phyloP scores from a whole-genome alignment of 2,113 vertebrate species.

The Phrynocephalus versicolor region DNA sequence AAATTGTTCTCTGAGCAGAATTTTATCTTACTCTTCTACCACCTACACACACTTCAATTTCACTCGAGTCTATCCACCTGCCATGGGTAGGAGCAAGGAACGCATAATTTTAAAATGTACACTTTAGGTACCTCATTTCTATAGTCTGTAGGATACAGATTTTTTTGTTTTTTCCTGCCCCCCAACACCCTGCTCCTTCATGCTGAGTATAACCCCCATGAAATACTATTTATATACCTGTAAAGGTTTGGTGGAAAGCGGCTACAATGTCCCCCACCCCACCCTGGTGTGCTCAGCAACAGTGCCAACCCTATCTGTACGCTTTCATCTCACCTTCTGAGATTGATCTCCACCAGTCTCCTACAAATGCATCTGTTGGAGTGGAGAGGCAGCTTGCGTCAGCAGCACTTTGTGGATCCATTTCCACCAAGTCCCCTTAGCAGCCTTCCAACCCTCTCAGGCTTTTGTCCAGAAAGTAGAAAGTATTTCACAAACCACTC shows the following conservation, averaged over 20 bases:
- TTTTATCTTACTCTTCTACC: too few relatives aligned
- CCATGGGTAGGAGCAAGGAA: background rate
- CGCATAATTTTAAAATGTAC: background rate
- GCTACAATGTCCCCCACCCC: background rate
- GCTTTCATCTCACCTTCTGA: background rate
- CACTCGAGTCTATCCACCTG: background rate
- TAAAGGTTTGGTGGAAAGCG: background rate
- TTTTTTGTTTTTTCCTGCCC: background rate
- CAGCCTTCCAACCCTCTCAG: conserved; percentile 26
- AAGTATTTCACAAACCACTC: conserved; percentile 26
- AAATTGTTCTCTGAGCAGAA: too few relatives aligned
- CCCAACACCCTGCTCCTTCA: background rate
- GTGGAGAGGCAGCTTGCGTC: background rate
- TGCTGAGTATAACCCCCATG: background rate
- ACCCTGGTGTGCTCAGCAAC: too few relatives aligned
- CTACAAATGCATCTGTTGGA: background rate
- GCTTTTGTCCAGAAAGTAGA: conserved; percentile 30
- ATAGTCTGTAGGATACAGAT: background rate
- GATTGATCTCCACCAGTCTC: background rate
- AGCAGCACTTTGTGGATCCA: background rate
- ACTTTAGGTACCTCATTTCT: too few relatives aligned
- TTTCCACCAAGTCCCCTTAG: background rate
- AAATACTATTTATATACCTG: background rate
- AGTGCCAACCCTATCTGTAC: background rate
- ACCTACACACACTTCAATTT: too few relatives aligned